Conservation (phyloP, 2,113 vertebrate genomes). For the Tauraco erythrolophus region DNA sequence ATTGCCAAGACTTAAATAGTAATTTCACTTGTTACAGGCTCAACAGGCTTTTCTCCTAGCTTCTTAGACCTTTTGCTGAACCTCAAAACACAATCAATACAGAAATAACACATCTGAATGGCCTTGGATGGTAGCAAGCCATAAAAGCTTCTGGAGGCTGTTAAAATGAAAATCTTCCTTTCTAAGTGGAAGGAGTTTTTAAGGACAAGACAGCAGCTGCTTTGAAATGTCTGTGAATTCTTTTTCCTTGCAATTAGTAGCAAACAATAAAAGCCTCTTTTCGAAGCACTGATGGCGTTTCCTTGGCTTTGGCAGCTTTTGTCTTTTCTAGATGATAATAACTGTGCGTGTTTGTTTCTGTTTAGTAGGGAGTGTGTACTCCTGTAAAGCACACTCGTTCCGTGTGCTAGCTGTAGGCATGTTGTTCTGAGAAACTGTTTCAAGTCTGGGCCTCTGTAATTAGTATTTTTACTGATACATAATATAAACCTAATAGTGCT, state of each 20-base stretch:
- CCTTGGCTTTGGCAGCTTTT: conserved; percentile 41
- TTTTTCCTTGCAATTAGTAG: conserved; percentile 63
- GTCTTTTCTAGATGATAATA: conserved; percentile 57
- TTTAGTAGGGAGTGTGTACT: not conserved
- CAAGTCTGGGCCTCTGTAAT: conserved; percentile 1
- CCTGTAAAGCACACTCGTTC: not conserved
- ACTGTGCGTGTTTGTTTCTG: not conserved
- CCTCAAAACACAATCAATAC: not conserved
- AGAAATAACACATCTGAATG: conserved; percentile 41
- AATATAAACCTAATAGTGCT: conserved; percentile 45
- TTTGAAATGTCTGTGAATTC: conserved; percentile 41
- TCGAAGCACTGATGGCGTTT: conserved; percentile 19
- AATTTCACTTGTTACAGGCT: conserved; percentile 35
- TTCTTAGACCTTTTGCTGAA: conserved; percentile 12
- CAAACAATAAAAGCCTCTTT: conserved; percentile 44
- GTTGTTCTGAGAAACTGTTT: conserved; percentile 18
- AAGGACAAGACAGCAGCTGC: conserved; percentile 56
- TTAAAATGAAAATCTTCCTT: conserved; percentile 48
- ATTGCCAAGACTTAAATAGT: conserved; percentile 47
- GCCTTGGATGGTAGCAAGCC: conserved; percentile 14
- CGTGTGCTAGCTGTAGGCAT: not conserved
- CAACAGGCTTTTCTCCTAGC: conserved; percentile 34
- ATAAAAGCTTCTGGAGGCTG: conserved; percentile 15
- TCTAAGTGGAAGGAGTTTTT: conserved; percentile 45
- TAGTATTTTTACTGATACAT: conserved; percentile 58